Percentiles rank a stretch among this genome's conserved stretches.
These are phyloP conservation scores for Variabilichromis moorii DNA, from an alignment of 2,113 vertebrate genomes.

Conservation along the genomic window DNA sequence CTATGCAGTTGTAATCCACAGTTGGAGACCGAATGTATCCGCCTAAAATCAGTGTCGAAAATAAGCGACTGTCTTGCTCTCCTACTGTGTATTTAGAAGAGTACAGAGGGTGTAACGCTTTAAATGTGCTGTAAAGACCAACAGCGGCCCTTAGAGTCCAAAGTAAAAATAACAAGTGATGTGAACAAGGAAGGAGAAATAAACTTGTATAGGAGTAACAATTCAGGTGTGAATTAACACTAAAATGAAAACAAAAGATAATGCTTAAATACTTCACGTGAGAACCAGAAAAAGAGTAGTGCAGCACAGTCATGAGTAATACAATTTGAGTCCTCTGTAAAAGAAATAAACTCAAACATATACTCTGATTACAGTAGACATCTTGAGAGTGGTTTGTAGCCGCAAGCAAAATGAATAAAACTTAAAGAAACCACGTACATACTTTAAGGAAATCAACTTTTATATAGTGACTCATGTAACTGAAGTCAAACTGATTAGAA, in stretches of 20 bases:
- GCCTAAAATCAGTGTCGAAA: background rate
- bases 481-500: background rate
- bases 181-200: background rate
- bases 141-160: slow-evolving; percentile 48
- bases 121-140: background rate
- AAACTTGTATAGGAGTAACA: fast-evolving
- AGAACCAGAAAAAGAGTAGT: fast-evolving
- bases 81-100: background rate
- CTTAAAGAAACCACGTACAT: fast-evolving
- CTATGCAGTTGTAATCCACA: background rate
- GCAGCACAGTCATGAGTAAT: background rate
- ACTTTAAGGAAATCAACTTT: fast-evolving
- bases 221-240: background rate
- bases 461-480: fast-evolving
- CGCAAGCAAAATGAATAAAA: fast-evolving
- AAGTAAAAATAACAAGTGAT: background rate
- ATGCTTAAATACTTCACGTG: fast-evolving
- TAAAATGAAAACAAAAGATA: fast-evolving
- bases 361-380: background rate
- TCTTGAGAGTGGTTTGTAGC: fast-evolving
- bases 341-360: background rate
- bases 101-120: background rate
- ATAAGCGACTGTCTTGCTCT: background rate
- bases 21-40: background rate
- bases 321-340: background rate